Conservation (phyloP, 2,113 vertebrate genomes). For the Pogona vitticeps region DNA sequence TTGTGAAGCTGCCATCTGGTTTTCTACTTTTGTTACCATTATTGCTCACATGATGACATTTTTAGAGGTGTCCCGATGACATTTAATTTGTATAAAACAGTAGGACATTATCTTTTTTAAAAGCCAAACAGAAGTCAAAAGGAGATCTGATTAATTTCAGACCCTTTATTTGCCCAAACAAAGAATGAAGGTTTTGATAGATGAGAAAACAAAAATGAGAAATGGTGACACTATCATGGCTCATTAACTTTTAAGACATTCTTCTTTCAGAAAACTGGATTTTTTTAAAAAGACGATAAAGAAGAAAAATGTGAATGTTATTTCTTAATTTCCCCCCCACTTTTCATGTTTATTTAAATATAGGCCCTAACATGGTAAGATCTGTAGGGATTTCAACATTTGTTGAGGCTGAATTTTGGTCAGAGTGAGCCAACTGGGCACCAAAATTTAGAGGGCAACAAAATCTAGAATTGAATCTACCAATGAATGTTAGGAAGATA, state of each 20-base stretch:
- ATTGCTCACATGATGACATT: slow-evolving; percentile 5
- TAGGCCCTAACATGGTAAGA: background rate
- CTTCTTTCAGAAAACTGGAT: background rate
- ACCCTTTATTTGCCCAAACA: slow-evolving; percentile 11
- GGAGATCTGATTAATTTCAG: slow-evolving; percentile 27
- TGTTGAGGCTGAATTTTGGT: background rate
- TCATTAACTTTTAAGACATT: slow-evolving; percentile 23
- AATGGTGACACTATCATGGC: background rate
- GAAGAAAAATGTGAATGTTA: rapidly evolving
- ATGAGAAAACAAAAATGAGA: slow-evolving; percentile 8
- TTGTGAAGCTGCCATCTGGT: slow-evolving; percentile 14
- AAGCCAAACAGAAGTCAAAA: background rate
- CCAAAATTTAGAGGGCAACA: too few species aligned
- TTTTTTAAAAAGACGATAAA: too few species aligned
- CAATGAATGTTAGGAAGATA: too few species aligned
- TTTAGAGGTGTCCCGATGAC: slow-evolving; percentile 6
- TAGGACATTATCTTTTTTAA: background rate
- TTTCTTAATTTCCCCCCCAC: background rate
- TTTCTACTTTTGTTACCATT: background rate
- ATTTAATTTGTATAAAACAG: slow-evolving; percentile 13
- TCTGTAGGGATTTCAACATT: slow-evolving; percentile 31
- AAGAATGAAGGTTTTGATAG: slow-evolving; percentile 22
- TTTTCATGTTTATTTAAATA: background rate
- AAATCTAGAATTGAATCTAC: too few species aligned
- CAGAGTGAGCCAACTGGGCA: too few species aligned